phyloP scores from a whole-genome alignment of 1,140 invertebrate species.

The Nasonia longicornis region DNA sequence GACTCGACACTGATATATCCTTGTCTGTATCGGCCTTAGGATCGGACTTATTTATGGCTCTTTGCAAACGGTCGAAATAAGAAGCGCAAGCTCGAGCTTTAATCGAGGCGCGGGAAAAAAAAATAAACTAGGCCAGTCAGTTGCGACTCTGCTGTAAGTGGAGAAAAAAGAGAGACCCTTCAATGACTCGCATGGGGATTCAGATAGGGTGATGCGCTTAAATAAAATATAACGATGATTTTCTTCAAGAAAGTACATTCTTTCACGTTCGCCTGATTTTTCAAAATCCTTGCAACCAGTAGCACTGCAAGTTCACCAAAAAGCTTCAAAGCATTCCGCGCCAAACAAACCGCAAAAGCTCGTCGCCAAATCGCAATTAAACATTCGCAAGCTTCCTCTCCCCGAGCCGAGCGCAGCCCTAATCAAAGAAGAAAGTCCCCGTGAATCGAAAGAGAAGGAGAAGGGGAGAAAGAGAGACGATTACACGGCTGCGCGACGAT shows the following conservation, averaged over 20 bases:
- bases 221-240: too few species aligned
- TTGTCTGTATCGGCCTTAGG: constrained; percentile 57
- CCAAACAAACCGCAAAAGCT: not conserved
- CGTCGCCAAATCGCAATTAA: not conserved
- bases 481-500: not conserved
- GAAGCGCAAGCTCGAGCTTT: not conserved
- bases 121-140: not conserved
- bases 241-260: too few species aligned
- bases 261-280: not conserved
- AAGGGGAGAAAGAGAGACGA: not conserved
- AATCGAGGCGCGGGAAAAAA: not conserved
- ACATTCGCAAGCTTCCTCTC: not conserved
- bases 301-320: not conserved
- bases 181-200: too few species aligned
- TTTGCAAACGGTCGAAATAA: constrained; percentile 23
- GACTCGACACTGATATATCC: constrained; percentile 59
- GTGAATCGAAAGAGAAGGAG: not conserved
- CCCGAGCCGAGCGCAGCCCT: too few species aligned
- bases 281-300: not conserved
- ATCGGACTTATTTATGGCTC: constrained; percentile 61
- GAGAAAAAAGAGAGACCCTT: too few species aligned
- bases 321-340: not conserved
- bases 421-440: not conserved
- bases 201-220: too few species aligned
- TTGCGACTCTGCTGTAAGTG: too few species aligned